Percentiles rank a stretch among this genome's conserved stretches.
These are phyloP conservation scores for Timema podura DNA, from an alignment of 2,888 invertebrate genomes.

Conservation along the genomic window DNA sequence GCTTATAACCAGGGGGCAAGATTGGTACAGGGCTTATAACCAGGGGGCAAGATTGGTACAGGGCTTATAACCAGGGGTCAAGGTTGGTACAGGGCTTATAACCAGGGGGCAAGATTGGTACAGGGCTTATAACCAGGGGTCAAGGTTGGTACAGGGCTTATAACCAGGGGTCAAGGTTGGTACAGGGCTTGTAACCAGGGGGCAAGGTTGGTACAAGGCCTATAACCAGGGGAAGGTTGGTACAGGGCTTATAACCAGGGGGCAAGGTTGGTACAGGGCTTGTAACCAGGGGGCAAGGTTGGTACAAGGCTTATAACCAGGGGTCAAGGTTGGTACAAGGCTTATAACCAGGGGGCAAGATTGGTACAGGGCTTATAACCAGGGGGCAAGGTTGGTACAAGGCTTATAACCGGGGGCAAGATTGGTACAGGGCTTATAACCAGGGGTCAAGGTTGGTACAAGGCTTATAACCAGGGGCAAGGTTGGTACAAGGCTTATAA, in stretches of 20 bases:
- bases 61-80: no score
- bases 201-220: slow-evolving; percentile 42
- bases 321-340: no score
- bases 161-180: no score
- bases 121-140: no score
- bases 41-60: no score
- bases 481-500: slow-evolving; percentile 36
- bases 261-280: slow-evolving; percentile 42
- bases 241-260: slow-evolving; percentile 31
- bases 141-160: slow-evolving; percentile 37
- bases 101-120: no score
- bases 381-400: slow-evolving; percentile 43
- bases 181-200: slow-evolving; percentile 31
- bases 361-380: slow-evolving; percentile 34
- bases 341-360: no score
- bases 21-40: slow-evolving; percentile 35
- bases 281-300: slow-evolving; percentile 40
- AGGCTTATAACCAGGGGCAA: slow-evolving; percentile 39
- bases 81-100: slow-evolving; percentile 36
- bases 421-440: slow-evolving; percentile 35
- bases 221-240: no score
- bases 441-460: no score
- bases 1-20: no score
- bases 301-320: slow-evolving; percentile 34
- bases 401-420: no score